Percentiles rank a stretch among this genome's conserved stretches.
phyloP scores from a whole-genome alignment of 2,113 vertebrate species.

The Triplophysa siluroides region DNA sequence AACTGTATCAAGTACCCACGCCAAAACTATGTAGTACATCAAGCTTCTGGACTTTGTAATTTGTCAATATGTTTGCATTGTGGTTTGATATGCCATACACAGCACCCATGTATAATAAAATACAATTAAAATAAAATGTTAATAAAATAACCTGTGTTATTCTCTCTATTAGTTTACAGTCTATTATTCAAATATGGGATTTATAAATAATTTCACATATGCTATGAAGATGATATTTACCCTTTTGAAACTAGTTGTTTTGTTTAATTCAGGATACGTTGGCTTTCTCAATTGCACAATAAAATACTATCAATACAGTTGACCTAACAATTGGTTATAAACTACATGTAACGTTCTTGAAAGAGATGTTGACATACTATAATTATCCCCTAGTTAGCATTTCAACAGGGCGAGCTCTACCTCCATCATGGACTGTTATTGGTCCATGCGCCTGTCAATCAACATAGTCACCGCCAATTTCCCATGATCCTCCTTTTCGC shows the following conservation, averaged over 20 bases:
- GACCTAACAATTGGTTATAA: no score
- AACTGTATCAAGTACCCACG: background rate
- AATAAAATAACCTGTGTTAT: background rate
- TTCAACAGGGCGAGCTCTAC: no score
- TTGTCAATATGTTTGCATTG: conserved; percentile 43
- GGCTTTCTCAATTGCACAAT: no score
- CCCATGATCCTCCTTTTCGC: conserved; percentile 58
- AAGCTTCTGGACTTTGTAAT: conserved; percentile 47
- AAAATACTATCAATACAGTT: no score
- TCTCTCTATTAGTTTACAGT: background rate
- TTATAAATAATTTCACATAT: background rate
- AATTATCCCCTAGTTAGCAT: no score
- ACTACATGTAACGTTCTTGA: no score
- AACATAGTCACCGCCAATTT: background rate
- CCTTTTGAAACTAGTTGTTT: no score
- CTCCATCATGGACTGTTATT: background rate
- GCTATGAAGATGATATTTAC: no score
- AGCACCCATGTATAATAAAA: conserved; percentile 33
- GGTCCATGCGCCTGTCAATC: background rate
- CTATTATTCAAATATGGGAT: background rate
- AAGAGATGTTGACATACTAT: no score
- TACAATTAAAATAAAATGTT: background rate
- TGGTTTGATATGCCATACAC: conserved; percentile 50
- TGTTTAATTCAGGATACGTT: no score
- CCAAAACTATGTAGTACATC: conserved; percentile 37